phyloP scores from a whole-genome alignment of 2,113 vertebrate genomes.

The Calidris pugnax region DNA sequence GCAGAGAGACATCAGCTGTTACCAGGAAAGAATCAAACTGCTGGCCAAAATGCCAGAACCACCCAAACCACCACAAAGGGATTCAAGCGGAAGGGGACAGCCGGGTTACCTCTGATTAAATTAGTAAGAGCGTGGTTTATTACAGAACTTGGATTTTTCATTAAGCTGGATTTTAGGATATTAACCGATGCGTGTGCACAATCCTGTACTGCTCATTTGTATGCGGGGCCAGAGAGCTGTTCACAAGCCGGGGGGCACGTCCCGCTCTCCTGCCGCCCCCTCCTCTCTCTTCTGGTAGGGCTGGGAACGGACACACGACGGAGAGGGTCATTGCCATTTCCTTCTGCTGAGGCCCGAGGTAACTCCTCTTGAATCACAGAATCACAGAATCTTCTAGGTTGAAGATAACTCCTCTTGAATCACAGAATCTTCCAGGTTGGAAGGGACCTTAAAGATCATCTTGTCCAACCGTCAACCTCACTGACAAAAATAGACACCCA shows the following conservation, averaged over 20 bases:
- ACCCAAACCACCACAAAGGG: not conserved
- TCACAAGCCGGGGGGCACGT: not conserved
- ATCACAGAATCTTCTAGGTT: too few relatives aligned
- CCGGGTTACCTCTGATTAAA: not conserved
- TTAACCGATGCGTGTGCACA: not conserved
- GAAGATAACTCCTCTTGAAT: too few relatives aligned
- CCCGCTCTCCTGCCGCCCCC: rapidly evolving
- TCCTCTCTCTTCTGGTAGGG: not conserved
- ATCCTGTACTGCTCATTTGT: not conserved
- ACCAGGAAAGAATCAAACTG: not conserved
- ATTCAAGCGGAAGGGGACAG: not conserved
- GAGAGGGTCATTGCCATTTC: not conserved
- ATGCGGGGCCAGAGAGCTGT: not conserved
- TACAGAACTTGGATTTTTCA: not conserved
- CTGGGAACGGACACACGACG: not conserved
- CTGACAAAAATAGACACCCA: too few relatives aligned
- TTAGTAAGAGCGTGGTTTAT: not conserved
- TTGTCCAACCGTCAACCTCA: too few relatives aligned
- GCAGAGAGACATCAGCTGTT: not conserved
- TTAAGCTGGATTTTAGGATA: slow-evolving; percentile 28
- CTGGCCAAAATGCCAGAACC: not conserved
- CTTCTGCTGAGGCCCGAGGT: not conserved
- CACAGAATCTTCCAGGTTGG: too few relatives aligned
- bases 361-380: too few relatives aligned
- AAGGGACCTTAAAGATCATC: too few relatives aligned